Evolutionary conservation across 2,888 invertebrate species (phyloP), one percentile per base, ranked within the genome.

Genomic region (Seira sanloemensis): DNA sequence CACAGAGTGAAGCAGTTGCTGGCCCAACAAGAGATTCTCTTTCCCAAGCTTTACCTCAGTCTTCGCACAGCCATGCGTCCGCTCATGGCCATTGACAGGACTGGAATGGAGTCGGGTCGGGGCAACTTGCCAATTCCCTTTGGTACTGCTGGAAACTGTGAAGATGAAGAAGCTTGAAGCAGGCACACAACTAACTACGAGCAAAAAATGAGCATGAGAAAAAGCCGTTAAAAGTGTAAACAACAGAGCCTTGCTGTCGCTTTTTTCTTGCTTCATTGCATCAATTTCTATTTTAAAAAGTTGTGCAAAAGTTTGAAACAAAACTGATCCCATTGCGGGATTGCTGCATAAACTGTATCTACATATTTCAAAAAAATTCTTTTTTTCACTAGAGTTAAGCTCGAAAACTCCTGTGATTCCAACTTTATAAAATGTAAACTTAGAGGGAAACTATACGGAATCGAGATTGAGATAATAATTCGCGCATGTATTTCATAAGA

Each of bases 41-140:
- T 95, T 90, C 97, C 97, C 0, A 93, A 94, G 71, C 91, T 97
- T 50, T 97, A 94, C 90, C 92, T 93, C 90, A 96, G 95, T 88
- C 92, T 97, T 83, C 93, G 94, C 90, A 93, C 93, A 23, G 96
- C 96, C n/a, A 91, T 97, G 86, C 94, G 94, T 89, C 96, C 96
- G 0, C 92, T 96, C 73, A 94, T 96, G 90, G 93, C 94, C 1
- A 84, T 83, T 2, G 80, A 86, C 69, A 37, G 78, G 18, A 83
- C 89, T 81, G 88, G 87, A 58, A 78, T 86, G 79, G 88, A 88
- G 65, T 84, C 86, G 25, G 74, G 68, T 58, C 58, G 58, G n/a
- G 58, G 18, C 7, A 18, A 18, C n/a, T 9, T 58, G 58, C 58
- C 18, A 18, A 58, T 9, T 18, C 58, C 18, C 18, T 18, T 58